phyloP scores from a whole-genome alignment of 2,888 invertebrate species.

The Eurytoma adleriae region DNA sequence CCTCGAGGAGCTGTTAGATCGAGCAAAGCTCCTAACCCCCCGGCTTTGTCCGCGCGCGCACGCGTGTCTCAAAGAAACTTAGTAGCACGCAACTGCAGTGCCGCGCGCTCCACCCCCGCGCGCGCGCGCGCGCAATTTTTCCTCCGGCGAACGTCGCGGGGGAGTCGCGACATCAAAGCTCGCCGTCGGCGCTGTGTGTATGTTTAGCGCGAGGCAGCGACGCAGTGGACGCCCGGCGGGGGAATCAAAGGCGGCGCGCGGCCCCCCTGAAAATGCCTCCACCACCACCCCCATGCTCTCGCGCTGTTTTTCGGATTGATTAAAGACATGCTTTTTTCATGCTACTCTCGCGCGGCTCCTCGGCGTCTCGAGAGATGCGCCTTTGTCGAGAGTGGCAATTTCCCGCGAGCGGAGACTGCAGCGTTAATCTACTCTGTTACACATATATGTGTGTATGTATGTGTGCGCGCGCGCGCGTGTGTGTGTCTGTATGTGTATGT shows the following conservation, averaged over 20 bases:
- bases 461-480: not conserved
- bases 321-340: slow-evolving; percentile 51
- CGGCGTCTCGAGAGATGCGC: slow-evolving; percentile 37
- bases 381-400: slow-evolving; percentile 42
- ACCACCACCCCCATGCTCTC: not conserved
- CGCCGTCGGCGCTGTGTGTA: not conserved
- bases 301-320: slow-evolving; percentile 48
- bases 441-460: not conserved
- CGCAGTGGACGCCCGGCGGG: slow-evolving; percentile 2
- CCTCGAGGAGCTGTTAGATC: slow-evolving; percentile 36
- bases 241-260: not conserved
- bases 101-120: not conserved
- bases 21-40: slow-evolving; percentile 28
- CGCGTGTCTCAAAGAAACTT: slow-evolving; percentile 13
- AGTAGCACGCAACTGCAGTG: not conserved
- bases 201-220: not conserved
- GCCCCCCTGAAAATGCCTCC: too few species aligned
- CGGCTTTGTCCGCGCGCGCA: slow-evolving; percentile 17
- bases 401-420: not conserved
- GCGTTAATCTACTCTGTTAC: not conserved
- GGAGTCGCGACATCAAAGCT: slow-evolving; percentile 35
- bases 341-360: not conserved
- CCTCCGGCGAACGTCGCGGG: too few species aligned
- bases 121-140: not conserved
- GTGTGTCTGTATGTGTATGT: not conserved